Conservation (phyloP, 2,113 vertebrate species). For the Callorhinus ursinus region DNA sequence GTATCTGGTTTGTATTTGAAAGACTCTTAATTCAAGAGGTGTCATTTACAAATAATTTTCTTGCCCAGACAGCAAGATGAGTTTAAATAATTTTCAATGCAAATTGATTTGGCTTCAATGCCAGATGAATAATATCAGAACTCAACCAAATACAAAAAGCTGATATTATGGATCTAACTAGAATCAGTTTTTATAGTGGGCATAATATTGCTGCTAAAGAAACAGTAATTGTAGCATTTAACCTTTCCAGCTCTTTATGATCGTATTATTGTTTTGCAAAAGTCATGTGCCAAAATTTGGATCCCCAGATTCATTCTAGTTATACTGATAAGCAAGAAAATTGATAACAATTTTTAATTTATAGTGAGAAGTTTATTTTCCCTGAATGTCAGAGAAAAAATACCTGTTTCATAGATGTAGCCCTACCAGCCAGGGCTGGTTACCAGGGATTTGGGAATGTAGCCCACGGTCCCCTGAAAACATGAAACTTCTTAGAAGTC, state of each 20-base stretch:
- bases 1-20: not conserved
- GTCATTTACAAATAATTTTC: constrained; percentile 65
- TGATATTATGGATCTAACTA: constrained; percentile 71
- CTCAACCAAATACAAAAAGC: constrained; percentile 66
- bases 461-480: not conserved
- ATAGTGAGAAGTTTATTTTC: not conserved
- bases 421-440: not conserved
- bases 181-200: constrained; percentile 63
- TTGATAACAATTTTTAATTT: constrained; percentile 44
- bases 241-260: constrained; percentile 55
- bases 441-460: not conserved
- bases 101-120: constrained; percentile 64
- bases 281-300: not conserved
- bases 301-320: not conserved
- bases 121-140: constrained; percentile 70
- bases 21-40: constrained; percentile 53
- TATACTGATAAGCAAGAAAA: not conserved
- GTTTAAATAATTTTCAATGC: constrained; percentile 61
- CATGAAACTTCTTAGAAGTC: not conserved
- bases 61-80: constrained; percentile 59
- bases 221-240: constrained; percentile 67
- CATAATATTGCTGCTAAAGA: constrained; percentile 59
- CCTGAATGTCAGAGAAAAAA: not conserved
- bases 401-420: not conserved
- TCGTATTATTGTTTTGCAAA: constrained; percentile 45